Base-by-base conservation (phyloP, 2,888 invertebrate genomes). In the Parnassius smintheus region DNA sequence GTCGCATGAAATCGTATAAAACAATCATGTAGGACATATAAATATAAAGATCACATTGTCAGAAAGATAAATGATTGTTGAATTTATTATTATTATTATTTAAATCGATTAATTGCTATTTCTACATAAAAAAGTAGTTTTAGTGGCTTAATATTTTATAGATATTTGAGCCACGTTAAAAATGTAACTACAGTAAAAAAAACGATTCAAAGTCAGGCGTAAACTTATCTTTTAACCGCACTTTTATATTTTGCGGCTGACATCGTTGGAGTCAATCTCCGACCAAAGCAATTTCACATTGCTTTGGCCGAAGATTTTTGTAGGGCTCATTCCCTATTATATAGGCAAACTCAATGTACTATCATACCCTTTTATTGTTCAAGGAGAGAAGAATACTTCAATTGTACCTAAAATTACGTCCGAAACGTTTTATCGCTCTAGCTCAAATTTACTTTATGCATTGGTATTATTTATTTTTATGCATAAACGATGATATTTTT, bases 271-370 rank as follows among this genome's bases (percentile, higher is more conserved):
- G 82, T 81, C 80, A 82, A 79, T 81, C 18, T 18, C 18, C 1
- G 18, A 18, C 18, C 18, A 18, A 18, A 18, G 18, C 18, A 18
- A 18, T 18, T 18, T 18, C 76, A 85, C 84, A 85, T 84, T 81
- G 82, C 82, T 85, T 86, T 82, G 84, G 85, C 78, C 77, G 68
- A 35, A 48, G 75, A 79, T 78, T 82, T 81, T 77, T 74, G 74
- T 75, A 78, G 75, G 77, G 73, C 72, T 77, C 76, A 70, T 75
- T 75, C 72, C 76, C 75, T 78, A 78, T 80, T 82, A 80, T 59
- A 55, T 55, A 55, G 41, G 35, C 54, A 25, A 45, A 44, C 59
- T 50, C 55, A 55, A 42, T 45, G 50, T 55, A 55, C 62, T 49
- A 42, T 62, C 49, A 54, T 49, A 63, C 55, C 59, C 54, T 54